Base-by-base conservation (phyloP, 2,797 vertebrate species). In the Botia almorhae region DNA sequence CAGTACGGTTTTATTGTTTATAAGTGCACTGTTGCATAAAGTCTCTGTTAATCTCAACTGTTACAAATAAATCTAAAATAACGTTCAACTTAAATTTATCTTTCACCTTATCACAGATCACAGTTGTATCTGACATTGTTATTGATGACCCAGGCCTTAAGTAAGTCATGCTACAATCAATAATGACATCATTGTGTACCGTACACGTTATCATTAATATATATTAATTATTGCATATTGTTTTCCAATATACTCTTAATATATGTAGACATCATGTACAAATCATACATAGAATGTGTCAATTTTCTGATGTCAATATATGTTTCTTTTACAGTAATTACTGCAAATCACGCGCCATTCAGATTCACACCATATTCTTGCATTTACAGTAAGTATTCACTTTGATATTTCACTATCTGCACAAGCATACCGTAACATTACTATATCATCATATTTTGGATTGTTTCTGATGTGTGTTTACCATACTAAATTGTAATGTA, bases 311-410 rank as follows among this genome's bases (percentile, higher is more conserved):
- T 51, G 2, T 67, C 73, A 36, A 58, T 39, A 46, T 75, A 56
- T 43, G 3, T 80, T 71, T 85, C 69, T 84, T 68, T 90, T 89
- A 86, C 90, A 98, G 97, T 87, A 48, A 81, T 50, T 96, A 94
- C 90, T 98, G 97, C 91, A 93, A 92, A 68, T 94, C 92, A 78
- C 67, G 1, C 46, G 58, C 88, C 7, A 80, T 96, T 89, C 95
- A 92, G 87, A 95, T 97, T 81, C 96, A 96, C 91, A 95, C 94
- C 0, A 83, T 98, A 84, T 93, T 97, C 81, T 83, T 97, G 84
- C 92, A 94, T 68, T 87, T 97, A 86, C 96, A 97, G 97, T 97
- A 94, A 97, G 97, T 96, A 86, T 85, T 39, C 0, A 12, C 23
- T 16, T 58, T n/a, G 29, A 7, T 70, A 64, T n/a, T 14, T 29